A percentile compares a stretch with the other conserved stretches of the same genome.
Conservation (phyloP, 1,140 invertebrate genomes). For the Araneus ventricosus region DNA sequence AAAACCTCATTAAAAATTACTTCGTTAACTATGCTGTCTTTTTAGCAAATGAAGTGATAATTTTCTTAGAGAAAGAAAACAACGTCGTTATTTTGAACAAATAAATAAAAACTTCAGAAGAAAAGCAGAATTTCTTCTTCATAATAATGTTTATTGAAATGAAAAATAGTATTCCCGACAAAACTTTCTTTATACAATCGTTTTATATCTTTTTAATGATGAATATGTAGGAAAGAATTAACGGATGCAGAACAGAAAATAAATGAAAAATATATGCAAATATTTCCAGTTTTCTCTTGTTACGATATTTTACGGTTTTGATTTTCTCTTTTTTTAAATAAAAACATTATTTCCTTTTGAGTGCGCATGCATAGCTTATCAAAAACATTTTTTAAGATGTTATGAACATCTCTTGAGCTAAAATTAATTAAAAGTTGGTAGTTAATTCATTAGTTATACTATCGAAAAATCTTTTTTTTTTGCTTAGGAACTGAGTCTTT, state of each 20-base stretch:
- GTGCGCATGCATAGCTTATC: no score
- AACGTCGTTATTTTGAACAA: neutral
- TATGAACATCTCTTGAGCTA: no score
- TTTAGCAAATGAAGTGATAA: neutral
- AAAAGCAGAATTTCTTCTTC: neutral
- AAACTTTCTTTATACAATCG: neutral
- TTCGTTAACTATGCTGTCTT: no score
- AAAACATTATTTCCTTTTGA: neutral
- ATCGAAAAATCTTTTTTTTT: no score
- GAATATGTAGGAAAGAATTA: neutral
- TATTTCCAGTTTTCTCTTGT: neutral
- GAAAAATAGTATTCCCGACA: neutral
- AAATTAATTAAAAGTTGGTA: no score
- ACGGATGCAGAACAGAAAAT: neutral
- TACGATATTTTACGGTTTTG: neutral
- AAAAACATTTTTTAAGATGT: no score
- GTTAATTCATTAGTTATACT: no score
- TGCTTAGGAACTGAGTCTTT: no score
- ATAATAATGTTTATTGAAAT: neutral
- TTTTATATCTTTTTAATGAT: neutral
- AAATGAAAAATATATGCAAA: neutral
- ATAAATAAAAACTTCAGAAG: neutral
- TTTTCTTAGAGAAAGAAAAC: neutral
- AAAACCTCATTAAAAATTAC: neutral
- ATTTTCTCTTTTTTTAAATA: neutral